A percentile compares a stretch with the other conserved stretches of the same genome.
Conservation (phyloP, 2,888 invertebrate species). For the Morpho helenor region DNA sequence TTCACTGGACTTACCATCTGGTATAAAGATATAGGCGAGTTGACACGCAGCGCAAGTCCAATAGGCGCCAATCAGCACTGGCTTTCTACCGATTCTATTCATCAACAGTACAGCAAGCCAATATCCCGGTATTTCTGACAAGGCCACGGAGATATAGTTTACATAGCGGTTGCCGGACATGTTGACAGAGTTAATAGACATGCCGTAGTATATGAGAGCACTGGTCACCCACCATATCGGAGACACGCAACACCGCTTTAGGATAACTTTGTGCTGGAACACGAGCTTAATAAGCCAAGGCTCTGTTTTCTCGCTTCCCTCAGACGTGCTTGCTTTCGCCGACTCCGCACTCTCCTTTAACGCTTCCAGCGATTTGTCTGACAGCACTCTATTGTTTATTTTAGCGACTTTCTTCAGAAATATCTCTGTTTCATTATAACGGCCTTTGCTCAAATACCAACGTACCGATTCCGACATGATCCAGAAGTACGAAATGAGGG, state of each 20-base stretch:
- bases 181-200: conserved; percentile 82
- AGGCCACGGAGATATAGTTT: conserved; percentile 80
- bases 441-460: conserved; percentile 82
- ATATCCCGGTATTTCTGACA: conserved; percentile 81
- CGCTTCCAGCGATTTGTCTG: conserved; percentile 48
- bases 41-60: conserved; percentile 31
- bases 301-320: not conserved
- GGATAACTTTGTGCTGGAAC: conserved; percentile 37
- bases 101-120: conserved; percentile 80
- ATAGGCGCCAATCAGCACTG: conserved; percentile 35
- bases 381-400: conserved; percentile 69
- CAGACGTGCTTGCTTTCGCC: not conserved
- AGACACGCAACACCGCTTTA: conserved; percentile 72
- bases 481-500: conserved; percentile 81
- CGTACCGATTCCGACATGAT: conserved; percentile 82
- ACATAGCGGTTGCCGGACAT: conserved; percentile 81
- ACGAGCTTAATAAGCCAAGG: conserved; percentile 3
- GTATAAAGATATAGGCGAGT: conserved; percentile 29
- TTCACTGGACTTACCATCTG: conserved; percentile 15
- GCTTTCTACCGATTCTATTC: conserved; percentile 56
- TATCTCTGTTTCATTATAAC: conserved; percentile 75
- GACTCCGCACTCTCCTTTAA: conserved; percentile 27
- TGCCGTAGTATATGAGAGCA: conserved; percentile 83
- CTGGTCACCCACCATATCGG: conserved; percentile 82
- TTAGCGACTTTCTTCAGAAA: conserved; percentile 75